Percentiles rank a stretch among this genome's conserved stretches.
phyloP scores from a whole-genome alignment of 2,797 vertebrate genomes.

The Tangara arthus region DNA sequence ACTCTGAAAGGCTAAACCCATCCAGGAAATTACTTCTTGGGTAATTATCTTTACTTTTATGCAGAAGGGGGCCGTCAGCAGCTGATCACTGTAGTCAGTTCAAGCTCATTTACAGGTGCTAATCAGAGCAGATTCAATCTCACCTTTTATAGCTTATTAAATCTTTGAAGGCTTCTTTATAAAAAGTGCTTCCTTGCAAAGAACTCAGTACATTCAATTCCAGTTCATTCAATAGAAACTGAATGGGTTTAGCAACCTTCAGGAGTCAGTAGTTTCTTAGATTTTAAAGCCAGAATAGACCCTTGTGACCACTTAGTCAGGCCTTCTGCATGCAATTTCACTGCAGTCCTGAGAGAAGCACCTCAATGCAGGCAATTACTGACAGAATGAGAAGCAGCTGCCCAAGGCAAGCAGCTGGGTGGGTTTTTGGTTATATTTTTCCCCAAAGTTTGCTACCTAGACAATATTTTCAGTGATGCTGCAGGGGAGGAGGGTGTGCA shows the following conservation, averaged over 20 bases:
- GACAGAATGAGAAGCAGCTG: background rate
- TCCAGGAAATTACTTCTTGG: background rate
- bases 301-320: slow-evolving; percentile 21
- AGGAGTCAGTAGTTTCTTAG: slow-evolving; percentile 11
- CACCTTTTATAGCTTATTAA: slow-evolving; percentile 12
- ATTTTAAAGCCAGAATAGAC: slow-evolving; percentile 9
- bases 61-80: background rate
- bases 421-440: background rate
- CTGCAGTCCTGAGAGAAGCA: background rate
- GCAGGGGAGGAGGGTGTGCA: accelerated
- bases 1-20: background rate
- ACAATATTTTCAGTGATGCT: background rate
- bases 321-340: background rate
- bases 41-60: slow-evolving; percentile 5
- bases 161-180: background rate
- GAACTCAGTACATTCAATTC: background rate
- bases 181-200: background rate
- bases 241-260: background rate
- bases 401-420: background rate
- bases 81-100: background rate
- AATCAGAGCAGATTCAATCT: slow-evolving; percentile 33
- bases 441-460: background rate
- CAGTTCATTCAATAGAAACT: slow-evolving; percentile 10
- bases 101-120: slow-evolving; percentile 29
- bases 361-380: background rate